phyloP scores from a whole-genome alignment of 30 jellyfish, hydroid and myxozoan genomes.

The Aurelia coerulea region DNA sequence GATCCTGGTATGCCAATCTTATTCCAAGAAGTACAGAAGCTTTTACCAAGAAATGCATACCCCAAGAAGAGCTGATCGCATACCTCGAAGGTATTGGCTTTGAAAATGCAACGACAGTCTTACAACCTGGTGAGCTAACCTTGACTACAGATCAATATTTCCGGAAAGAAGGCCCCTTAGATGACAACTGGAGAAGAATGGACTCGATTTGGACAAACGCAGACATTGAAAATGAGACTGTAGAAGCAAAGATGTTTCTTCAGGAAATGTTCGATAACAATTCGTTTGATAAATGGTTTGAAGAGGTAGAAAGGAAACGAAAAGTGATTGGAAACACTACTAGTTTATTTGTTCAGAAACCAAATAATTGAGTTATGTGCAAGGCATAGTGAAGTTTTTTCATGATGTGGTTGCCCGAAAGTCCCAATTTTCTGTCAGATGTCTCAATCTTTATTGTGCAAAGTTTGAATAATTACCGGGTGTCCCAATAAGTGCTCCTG shows the following conservation, averaged over 20 bases:
- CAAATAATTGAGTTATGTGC: not conserved
- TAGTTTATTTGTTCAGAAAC: conserved; percentile 12
- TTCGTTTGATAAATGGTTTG: conserved; percentile 20
- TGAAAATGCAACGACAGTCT: conserved; percentile 8
- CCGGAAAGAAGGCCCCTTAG: conserved; percentile 56
- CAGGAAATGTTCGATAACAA: conserved; percentile 19
- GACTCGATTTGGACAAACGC: conserved; percentile 37
- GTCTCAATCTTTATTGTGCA: too few relatives aligned
- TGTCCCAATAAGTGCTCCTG: too few relatives aligned
- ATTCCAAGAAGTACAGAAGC: conserved; percentile 22
- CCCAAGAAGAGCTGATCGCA: conserved; percentile 15
- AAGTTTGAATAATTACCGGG: too few relatives aligned
- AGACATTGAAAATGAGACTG: conserved; percentile 33
- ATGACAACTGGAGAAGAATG: conserved; percentile 36
- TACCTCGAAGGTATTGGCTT: conserved; percentile 31
- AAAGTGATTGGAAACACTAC: conserved; percentile 16
- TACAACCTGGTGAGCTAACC: conserved; percentile 8
- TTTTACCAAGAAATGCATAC: conserved; percentile 24
- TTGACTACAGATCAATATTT: conserved; percentile 15
- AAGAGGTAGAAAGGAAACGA: not conserved
- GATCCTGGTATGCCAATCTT: conserved; percentile 33
- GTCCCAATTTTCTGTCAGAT: too few relatives aligned
- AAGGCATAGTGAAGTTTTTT: too few relatives aligned
- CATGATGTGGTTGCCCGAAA: too few relatives aligned
- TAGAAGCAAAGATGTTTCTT: conserved; percentile 1